A percentile compares a stretch with the other conserved stretches of the same genome.
These are phyloP conservation scores for Manis pentadactyla DNA, from an alignment of 2,797 vertebrate species.

Conservation along the genomic window DNA sequence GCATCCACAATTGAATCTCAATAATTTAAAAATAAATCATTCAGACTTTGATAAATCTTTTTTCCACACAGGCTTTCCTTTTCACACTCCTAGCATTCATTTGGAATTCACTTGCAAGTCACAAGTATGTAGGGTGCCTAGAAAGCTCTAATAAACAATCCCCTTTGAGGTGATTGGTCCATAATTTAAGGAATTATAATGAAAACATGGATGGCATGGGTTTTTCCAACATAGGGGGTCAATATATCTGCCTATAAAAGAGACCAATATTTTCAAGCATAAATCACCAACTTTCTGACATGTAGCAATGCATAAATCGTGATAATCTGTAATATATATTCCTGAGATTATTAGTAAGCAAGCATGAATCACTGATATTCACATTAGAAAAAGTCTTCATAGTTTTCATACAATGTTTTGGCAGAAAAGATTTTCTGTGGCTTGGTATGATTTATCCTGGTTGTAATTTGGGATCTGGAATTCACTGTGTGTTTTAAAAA, in stretches of 20 bases:
- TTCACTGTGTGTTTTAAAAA: conserved; percentile 52
- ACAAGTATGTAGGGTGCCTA: conserved; percentile 69
- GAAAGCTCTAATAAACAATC: conserved; percentile 74
- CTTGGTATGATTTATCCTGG: not conserved
- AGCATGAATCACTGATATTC: not conserved
- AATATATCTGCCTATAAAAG: conserved; percentile 40
- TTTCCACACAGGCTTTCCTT: conserved; percentile 64
- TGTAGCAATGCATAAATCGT: not conserved
- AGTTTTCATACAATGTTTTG: conserved; percentile 12
- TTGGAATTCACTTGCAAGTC: conserved; percentile 64
- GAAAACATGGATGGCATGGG: conserved; percentile 71
- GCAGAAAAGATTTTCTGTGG: not conserved
- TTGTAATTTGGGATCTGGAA: conserved; percentile 54
- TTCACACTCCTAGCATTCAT: conserved; percentile 40
- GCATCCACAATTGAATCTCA: conserved; percentile 65
- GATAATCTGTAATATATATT: not conserved
- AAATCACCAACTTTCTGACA: not conserved
- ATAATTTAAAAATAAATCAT: conserved; percentile 57
- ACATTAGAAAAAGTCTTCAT: not conserved
- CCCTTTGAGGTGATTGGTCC: conserved; percentile 74
- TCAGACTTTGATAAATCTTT: conserved; percentile 30
- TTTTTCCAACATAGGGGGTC: conserved; percentile 73
- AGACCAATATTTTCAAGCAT: not conserved
- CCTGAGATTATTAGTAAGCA: conserved; percentile 3
- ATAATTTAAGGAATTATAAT: conserved; percentile 79